Evolutionary conservation across 2,113 vertebrate species (phyloP).

Genomic region (Malurus elegans): DNA sequence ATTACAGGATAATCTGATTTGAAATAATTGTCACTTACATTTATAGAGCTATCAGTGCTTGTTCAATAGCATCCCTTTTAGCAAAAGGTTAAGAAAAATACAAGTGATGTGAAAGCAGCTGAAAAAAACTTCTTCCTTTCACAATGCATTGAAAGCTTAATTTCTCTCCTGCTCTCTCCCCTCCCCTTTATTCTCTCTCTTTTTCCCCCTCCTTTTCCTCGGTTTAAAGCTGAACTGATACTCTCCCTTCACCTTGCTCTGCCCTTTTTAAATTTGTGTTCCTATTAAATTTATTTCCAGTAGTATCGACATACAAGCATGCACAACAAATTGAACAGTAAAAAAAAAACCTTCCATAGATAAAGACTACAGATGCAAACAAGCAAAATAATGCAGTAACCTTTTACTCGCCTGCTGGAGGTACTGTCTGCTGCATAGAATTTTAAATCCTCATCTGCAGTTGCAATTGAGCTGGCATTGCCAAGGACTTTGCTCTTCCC

Average conservation of each 20-base stretch:
- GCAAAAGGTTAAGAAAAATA: slow-evolving; percentile 43
- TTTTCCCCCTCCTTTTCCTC: slow-evolving; percentile 8
- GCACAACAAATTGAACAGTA: slow-evolving; percentile 42
- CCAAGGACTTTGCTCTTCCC: slow-evolving; percentile 73
- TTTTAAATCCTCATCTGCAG: slow-evolving; percentile 82
- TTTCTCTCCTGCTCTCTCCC: slow-evolving; percentile 34
- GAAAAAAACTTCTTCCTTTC: slow-evolving; percentile 45
- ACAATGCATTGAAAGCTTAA: slow-evolving; percentile 37
- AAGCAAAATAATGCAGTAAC: slow-evolving; percentile 79
- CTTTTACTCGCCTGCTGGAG: slow-evolving; percentile 82
- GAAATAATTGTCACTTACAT: slow-evolving; percentile 65
- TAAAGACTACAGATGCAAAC: slow-evolving; percentile 72
- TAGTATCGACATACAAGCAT: slow-evolving; percentile 60
- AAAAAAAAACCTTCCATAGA: slow-evolving; percentile 32
- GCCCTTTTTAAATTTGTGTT: slow-evolving; percentile 71
- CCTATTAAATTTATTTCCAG: slow-evolving; percentile 66
- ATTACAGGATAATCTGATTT: slow-evolving; percentile 66
- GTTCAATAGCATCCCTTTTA: slow-evolving; percentile 20
- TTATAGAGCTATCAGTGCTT: slow-evolving; percentile 30
- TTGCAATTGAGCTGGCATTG: slow-evolving; percentile 76
- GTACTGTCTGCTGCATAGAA: slow-evolving; percentile 81
- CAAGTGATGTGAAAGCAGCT: slow-evolving; percentile 33
- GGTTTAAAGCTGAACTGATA: slow-evolving; percentile 63
- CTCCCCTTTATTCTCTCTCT: slow-evolving; percentile 10
- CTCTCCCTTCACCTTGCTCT: slow-evolving; percentile 74